A percentile compares a stretch with the other conserved stretches of the same genome.
Evolutionary conservation across 2,113 vertebrate species (phyloP).

Genomic region (Caloenas nicobarica): DNA sequence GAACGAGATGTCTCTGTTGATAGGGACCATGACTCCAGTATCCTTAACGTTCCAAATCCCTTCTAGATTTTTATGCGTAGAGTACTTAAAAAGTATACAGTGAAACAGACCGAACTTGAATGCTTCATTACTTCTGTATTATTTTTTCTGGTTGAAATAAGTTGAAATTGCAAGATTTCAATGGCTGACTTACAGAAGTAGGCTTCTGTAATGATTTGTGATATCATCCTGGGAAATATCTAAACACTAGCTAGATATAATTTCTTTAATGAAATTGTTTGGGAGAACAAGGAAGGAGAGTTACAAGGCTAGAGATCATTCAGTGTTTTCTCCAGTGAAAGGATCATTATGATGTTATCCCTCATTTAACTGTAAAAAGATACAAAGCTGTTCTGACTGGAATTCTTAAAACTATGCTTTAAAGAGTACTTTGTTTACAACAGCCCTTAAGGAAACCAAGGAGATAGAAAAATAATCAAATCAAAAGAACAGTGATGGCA

Average conservation of each 20-base stretch:
- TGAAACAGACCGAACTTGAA: background rate
- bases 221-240: background rate
- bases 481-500: background rate
- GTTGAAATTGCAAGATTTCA: background rate
- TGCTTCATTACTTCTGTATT: background rate
- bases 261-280: background rate
- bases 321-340: background rate
- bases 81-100: background rate
- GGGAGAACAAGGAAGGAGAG: background rate
- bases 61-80: background rate
- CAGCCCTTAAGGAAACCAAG: background rate
- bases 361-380: background rate
- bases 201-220: background rate
- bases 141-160: background rate
- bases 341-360: background rate
- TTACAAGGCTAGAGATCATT: background rate
- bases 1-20: background rate
- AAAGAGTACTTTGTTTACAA: background rate
- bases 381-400: background rate
- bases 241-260: background rate
- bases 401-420: background rate
- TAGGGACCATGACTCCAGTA: background rate
- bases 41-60: background rate
- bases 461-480: background rate
- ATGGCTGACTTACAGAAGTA: background rate